These are phyloP conservation scores for Polydrusus cervinus DNA, from an alignment of 2,888 invertebrate genomes.

Conservation along the genomic window DNA sequence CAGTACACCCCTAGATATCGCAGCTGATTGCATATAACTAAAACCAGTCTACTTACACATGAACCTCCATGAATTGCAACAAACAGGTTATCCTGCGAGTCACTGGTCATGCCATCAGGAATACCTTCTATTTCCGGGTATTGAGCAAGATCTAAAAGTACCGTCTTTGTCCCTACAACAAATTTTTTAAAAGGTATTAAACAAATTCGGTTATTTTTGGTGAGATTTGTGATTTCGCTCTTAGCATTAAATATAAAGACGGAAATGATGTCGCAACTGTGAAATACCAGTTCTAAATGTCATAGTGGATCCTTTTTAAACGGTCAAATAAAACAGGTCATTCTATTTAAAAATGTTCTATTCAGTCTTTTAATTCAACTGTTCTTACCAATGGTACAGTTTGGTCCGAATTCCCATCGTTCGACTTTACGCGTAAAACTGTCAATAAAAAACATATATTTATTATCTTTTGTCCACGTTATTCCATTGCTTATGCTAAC, in stretches of 20 bases:
- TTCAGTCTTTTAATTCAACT: too few species aligned
- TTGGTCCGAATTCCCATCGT: constrained; percentile 79
- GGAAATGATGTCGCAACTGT: too few species aligned
- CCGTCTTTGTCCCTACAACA: constrained; percentile 66
- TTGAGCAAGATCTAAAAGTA: constrained; percentile 75
- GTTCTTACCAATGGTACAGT: constrained; percentile 68
- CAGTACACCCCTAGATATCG: too few species aligned
- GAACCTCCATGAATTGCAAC: constrained; percentile 78
- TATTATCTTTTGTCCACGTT: constrained; percentile 80
- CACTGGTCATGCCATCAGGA: constrained; percentile 87
- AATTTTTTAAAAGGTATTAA: background rate
- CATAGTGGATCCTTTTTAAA: too few species aligned
- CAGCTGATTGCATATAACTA: too few species aligned
- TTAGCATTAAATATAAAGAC: too few species aligned
- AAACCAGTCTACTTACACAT: constrained; percentile 72
- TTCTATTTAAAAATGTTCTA: too few species aligned
- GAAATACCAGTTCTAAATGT: too few species aligned
- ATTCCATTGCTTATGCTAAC: constrained; percentile 83
- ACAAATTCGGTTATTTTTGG: too few species aligned
- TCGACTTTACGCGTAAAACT: constrained; percentile 77
- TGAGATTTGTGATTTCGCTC: too few species aligned
- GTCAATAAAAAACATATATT: constrained; percentile 84
- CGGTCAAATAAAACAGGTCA: too few species aligned
- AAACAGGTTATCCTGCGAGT: constrained; percentile 83
- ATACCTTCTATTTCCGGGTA: constrained; percentile 74